Evolutionary conservation across 2,888 invertebrate species (phyloP).

Genomic region (Phorcus lineatus): DNA sequence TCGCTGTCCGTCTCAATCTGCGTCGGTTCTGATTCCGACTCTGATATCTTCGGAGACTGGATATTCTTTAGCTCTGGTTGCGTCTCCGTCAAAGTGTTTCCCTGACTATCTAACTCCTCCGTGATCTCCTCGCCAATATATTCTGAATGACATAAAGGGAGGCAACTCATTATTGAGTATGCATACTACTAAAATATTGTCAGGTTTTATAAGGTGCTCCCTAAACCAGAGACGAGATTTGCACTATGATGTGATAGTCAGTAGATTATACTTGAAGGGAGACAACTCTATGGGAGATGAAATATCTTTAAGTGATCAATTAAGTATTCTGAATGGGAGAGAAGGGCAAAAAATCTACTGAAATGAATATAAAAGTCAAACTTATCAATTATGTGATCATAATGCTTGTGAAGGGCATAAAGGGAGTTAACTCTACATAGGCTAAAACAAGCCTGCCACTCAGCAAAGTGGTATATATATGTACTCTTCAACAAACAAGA

Average conservation of each 20-base stretch:
- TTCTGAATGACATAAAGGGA: background rate
- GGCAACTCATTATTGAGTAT: background rate
- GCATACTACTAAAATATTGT: background rate
- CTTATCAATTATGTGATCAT: background rate
- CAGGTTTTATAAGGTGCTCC: background rate
- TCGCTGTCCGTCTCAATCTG: slow-evolving; percentile 69
- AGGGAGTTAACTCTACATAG: too few species aligned
- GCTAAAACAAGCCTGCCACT: too few species aligned
- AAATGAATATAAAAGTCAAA: background rate
- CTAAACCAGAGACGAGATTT: background rate
- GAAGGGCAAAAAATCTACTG: background rate
- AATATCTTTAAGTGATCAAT: too few species aligned
- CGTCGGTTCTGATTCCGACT: slow-evolving; percentile 57
- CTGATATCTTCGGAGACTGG: slow-evolving; percentile 39
- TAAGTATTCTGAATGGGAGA: background rate
- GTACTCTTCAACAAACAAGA: too few species aligned
- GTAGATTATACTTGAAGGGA: too few species aligned
- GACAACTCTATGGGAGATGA: too few species aligned
- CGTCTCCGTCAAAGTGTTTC: background rate
- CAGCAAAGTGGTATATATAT: too few species aligned
- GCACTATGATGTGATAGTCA: too few species aligned
- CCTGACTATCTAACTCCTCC: slow-evolving; percentile 38
- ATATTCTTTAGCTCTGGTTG: background rate
- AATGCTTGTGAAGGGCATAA: too few species aligned
- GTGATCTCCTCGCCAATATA: slow-evolving; percentile 47